A percentile compares a stretch with the other conserved stretches of the same genome.
These are phyloP conservation scores for Odontomyia ornata DNA, from an alignment of 2,888 invertebrate genomes.

Conservation along the genomic window DNA sequence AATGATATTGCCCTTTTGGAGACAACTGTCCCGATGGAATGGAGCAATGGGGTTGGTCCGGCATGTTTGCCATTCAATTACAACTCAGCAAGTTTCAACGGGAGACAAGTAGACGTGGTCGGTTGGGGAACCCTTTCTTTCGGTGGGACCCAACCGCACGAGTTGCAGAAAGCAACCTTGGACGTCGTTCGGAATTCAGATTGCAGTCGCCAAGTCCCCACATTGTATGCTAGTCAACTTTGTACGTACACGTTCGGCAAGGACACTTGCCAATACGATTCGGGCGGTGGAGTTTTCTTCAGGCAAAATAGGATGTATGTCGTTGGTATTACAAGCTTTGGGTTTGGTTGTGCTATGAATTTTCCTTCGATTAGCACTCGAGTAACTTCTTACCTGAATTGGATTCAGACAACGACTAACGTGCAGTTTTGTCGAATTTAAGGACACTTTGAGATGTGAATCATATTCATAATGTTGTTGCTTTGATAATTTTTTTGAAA, in stretches of 20 bases:
- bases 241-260: constrained; percentile 61
- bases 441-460: no score
- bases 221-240: constrained; percentile 51
- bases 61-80: constrained; percentile 49
- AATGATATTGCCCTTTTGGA: constrained; percentile 48
- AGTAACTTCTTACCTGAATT: constrained; percentile 65
- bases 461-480: no score
- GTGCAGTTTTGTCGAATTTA: constrained; percentile 24
- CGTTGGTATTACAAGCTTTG: constrained; percentile 65
- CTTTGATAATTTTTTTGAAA: no score
- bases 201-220: constrained; percentile 58
- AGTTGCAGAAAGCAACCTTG: constrained; percentile 63
- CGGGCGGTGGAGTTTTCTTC: constrained; percentile 66
- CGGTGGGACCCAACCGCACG: constrained; percentile 62
- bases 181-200: constrained; percentile 59
- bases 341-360: constrained; percentile 63
- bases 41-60: constrained; percentile 46
- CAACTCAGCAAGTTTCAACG: constrained; percentile 18
- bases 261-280: constrained; percentile 64
- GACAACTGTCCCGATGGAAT: constrained; percentile 43
- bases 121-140: constrained; percentile 66
- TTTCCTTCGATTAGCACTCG: constrained; percentile 65
- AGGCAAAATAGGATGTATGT: constrained; percentile 60
- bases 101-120: constrained; percentile 39
- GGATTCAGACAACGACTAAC: constrained; percentile 60